Percentiles rank a stretch among this genome's conserved stretches.
phyloP scores from a whole-genome alignment of 2,888 invertebrate genomes.

The Thymelicus sylvestris region DNA sequence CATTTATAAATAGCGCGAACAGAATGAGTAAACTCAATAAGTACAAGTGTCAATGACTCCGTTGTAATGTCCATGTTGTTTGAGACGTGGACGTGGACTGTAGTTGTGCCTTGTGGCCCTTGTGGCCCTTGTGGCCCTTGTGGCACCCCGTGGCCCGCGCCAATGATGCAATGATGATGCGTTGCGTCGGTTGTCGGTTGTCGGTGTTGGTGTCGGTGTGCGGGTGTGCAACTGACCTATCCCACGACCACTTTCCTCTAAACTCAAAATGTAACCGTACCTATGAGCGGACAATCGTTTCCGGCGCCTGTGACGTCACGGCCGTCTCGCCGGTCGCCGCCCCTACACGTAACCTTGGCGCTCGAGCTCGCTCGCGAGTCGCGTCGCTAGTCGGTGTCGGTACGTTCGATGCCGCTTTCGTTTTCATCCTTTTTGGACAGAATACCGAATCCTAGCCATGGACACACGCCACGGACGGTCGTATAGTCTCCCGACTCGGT shows the following conservation, averaged over 20 bases:
- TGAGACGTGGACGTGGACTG: background rate
- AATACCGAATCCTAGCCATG: conserved; percentile 31
- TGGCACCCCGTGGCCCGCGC: no score
- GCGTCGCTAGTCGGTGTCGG: conserved; percentile 34
- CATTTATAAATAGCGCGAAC: background rate
- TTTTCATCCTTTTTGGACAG: conserved; percentile 65
- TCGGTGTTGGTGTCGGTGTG: background rate
- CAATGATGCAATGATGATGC: conserved; percentile 28
- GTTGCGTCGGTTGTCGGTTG: background rate
- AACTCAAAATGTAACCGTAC: conserved; percentile 83
- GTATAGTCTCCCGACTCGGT: conserved; percentile 6
- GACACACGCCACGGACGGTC: background rate
- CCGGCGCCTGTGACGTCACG: conserved; percentile 84
- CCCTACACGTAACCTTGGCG: conserved; percentile 78
- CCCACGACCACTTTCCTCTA: conserved; percentile 81
- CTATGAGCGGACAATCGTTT: conserved; percentile 81
- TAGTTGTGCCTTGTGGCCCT: no score
- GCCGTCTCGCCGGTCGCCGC: conserved; percentile 68
- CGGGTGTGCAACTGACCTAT: conserved; percentile 72
- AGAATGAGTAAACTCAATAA: conserved; percentile 5
- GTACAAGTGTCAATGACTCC: conserved; percentile 15
- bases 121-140: no score
- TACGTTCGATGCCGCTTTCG: conserved; percentile 59
- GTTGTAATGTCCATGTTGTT: background rate
- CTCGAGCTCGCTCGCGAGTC: conserved; percentile 48